Conservation (phyloP, 2,888 invertebrate genomes). For the Agonum fuliginosum region DNA sequence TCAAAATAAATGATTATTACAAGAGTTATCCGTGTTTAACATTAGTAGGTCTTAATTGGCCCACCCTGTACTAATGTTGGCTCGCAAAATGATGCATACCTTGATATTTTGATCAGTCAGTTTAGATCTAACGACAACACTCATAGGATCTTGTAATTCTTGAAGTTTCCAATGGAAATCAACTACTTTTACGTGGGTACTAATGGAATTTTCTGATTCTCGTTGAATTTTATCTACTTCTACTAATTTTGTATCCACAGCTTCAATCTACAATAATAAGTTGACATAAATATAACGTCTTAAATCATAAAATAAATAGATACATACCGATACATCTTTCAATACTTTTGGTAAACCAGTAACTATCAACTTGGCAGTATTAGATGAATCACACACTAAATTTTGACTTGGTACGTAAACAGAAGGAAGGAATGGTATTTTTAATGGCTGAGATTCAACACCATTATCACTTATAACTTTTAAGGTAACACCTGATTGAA, state of each 20-base stretch:
- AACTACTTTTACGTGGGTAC: conserved; percentile 67
- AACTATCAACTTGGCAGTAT: conserved; percentile 69
- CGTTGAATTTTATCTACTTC: conserved; percentile 65
- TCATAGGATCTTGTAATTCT: conserved; percentile 69
- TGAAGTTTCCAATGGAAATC: conserved; percentile 71
- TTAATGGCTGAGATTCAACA: conserved; percentile 66
- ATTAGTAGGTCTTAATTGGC: no score
- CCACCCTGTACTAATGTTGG: no score
- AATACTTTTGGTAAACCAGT: conserved; percentile 77
- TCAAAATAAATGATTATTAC: no score
- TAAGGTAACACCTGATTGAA: conserved; percentile 68
- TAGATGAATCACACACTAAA: conserved; percentile 64
- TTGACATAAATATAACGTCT: background rate
- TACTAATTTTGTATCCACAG: conserved; percentile 69
- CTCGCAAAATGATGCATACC: conserved; percentile 63
- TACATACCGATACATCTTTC: conserved; percentile 74
- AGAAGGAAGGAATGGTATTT: conserved; percentile 70
- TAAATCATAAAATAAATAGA: conserved; percentile 11
- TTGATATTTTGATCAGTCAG: conserved; percentile 68
- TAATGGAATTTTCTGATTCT: conserved; percentile 64
- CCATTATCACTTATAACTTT: conserved; percentile 67
- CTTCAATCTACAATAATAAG: conserved; percentile 65
- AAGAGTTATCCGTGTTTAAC: no score
- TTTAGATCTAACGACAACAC: conserved; percentile 67
- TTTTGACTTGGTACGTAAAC: conserved; percentile 66